Percentiles rank a stretch among this genome's conserved stretches.
Evolutionary conservation across 2,888 invertebrate species (phyloP).

Genomic region (Baronia brevicornis): DNA sequence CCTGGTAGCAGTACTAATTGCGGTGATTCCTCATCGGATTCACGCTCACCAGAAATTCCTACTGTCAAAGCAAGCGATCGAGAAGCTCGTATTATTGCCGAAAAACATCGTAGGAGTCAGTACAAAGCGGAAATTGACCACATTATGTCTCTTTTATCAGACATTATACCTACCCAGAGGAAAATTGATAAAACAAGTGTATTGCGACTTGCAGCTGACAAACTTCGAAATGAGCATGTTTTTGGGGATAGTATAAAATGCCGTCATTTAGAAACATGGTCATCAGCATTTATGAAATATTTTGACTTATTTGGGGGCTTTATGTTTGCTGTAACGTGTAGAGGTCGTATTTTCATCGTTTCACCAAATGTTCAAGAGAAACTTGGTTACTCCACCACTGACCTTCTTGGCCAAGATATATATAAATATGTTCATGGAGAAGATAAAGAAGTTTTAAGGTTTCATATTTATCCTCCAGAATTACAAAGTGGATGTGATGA

Average conservation of each 20-base stretch:
- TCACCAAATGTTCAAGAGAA: slow-evolving; percentile 89
- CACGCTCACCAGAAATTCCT: slow-evolving; percentile 57
- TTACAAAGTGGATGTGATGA: slow-evolving; percentile 49
- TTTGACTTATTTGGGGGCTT: slow-evolving; percentile 86
- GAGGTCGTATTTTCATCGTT: slow-evolving; percentile 89
- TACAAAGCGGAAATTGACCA: slow-evolving; percentile 90
- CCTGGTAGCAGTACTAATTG: slow-evolving; percentile 29
- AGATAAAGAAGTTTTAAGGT: slow-evolving; percentile 84
- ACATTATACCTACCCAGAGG: slow-evolving; percentile 86
- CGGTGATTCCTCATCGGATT: slow-evolving; percentile 64
- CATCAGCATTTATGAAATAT: slow-evolving; percentile 75
- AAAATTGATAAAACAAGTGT: slow-evolving; percentile 94
- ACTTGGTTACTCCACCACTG: slow-evolving; percentile 90
- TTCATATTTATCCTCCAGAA: slow-evolving; percentile 78
- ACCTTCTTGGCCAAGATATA: slow-evolving; percentile 91
- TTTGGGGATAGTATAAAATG: slow-evolving; percentile 74
- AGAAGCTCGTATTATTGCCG: slow-evolving; percentile 90
- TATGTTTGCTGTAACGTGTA: slow-evolving; percentile 84
- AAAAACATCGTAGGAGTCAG: slow-evolving; percentile 92
- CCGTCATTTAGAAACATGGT: slow-evolving; percentile 63
- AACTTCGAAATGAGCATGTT: slow-evolving; percentile 85
- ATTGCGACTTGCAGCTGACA: slow-evolving; percentile 89
- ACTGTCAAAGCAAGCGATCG: slow-evolving; percentile 80
- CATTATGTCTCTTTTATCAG: slow-evolving; percentile 88
- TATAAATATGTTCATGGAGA: slow-evolving; percentile 89